phyloP scores from a whole-genome alignment of 2,888 invertebrate species.

The Apantesis nais region DNA sequence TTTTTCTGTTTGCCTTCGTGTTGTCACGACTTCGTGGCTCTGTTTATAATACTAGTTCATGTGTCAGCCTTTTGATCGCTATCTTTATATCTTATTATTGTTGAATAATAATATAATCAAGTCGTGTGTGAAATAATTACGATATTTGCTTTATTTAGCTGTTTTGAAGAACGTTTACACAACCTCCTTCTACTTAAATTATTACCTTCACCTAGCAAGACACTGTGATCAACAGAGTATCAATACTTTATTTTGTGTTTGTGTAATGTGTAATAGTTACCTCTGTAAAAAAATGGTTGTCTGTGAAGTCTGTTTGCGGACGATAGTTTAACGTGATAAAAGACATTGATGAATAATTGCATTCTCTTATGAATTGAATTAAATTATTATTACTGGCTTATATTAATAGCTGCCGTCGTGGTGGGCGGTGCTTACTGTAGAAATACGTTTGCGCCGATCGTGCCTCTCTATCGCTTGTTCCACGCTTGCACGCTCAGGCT shows the following conservation, averaged over 20 bases:
- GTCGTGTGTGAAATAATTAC: constrained; percentile 13
- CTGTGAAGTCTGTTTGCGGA: too few species aligned
- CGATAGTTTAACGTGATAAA: too few species aligned
- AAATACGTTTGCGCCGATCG: too few species aligned
- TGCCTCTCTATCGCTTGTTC: too few species aligned
- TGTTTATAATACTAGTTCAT: constrained; percentile 32
- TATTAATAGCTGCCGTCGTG: too few species aligned
- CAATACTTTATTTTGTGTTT: background rate
- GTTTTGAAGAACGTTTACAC: background rate
- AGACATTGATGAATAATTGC: too few species aligned
- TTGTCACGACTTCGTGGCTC: constrained; percentile 31
- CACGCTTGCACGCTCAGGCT: too few species aligned
- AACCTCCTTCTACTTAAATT: background rate
- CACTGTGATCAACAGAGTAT: background rate
- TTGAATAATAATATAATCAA: constrained; percentile 19
- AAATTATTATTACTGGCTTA: too few species aligned
- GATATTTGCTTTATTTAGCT: background rate
- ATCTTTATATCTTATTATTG: constrained; percentile 24
- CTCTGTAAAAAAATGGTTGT: too few species aligned
- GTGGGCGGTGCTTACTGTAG: too few species aligned
- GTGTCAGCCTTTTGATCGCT: constrained; percentile 30
- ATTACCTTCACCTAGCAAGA: background rate
- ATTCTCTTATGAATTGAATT: too few species aligned
- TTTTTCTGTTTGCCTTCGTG: constrained; percentile 20
- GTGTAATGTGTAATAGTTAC: too few species aligned